phyloP scores from a whole-genome alignment of 2,888 invertebrate genomes.

The Lasioglossum marginatum region DNA sequence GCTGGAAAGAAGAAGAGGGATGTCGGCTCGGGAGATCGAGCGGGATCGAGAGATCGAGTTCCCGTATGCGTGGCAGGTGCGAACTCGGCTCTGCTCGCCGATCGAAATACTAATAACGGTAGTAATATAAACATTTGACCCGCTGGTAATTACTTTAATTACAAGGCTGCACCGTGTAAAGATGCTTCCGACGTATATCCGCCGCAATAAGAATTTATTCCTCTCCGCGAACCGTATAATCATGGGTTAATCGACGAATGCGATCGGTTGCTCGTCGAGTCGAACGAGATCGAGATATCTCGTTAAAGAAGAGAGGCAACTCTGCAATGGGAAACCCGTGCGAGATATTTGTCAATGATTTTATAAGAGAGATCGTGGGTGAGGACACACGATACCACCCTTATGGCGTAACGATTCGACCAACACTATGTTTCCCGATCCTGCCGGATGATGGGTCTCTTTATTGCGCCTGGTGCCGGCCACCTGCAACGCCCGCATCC shows the following conservation, averaged over 20 bases:
- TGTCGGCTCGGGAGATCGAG: background rate
- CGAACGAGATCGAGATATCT: constrained; percentile 1
- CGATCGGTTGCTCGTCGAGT: constrained; percentile 12
- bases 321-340: background rate
- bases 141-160: constrained; percentile 29
- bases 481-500: constrained; percentile 77
- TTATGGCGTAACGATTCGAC: constrained; percentile 68
- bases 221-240: constrained; percentile 9
- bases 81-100: constrained; percentile 6
- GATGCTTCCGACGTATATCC: constrained; percentile 11
- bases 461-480: constrained; percentile 64
- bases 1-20: background rate
- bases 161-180: constrained; percentile 8
- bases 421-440: constrained; percentile 51
- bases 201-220: constrained; percentile 11
- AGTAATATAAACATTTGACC: constrained; percentile 24
- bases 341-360: constrained; percentile 37
- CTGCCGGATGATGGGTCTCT: constrained; percentile 59
- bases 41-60: constrained; percentile 20
- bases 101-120: constrained; percentile 34
- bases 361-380: background rate
- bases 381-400: constrained; percentile 78
- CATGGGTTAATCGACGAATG: constrained; percentile 17
- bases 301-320: background rate
- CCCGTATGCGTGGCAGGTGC: constrained; percentile 36